Evolutionary conservation across 2,113 vertebrate species (phyloP).

Genomic region (Carassius gibelio): DNA sequence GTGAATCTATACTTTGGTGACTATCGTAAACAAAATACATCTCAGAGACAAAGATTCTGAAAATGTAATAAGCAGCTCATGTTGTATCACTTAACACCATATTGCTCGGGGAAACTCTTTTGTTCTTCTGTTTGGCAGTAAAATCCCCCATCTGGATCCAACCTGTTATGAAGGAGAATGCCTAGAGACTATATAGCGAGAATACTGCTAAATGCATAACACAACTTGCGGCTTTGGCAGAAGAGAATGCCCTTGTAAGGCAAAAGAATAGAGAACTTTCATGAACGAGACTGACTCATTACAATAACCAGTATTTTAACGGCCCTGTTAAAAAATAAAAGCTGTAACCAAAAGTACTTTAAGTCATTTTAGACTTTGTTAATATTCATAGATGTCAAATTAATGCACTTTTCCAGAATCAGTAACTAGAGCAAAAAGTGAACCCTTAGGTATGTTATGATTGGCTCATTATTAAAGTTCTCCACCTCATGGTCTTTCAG

Average conservation of each 20-base stretch:
- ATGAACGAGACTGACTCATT: background rate
- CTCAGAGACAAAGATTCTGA: background rate
- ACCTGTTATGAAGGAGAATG: background rate
- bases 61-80: background rate
- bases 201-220: conserved; percentile 2
- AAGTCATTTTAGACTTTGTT: background rate
- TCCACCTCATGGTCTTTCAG: background rate
- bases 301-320: background rate
- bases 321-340: background rate
- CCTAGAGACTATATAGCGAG: background rate
- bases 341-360: background rate
- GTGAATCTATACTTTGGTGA: background rate
- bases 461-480: conserved; percentile 14
- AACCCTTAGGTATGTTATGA: conserved; percentile 1
- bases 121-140: conserved; percentile 22
- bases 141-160: conserved; percentile 19
- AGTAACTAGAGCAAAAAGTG: conserved; percentile 2
- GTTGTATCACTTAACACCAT: conserved; percentile 12
- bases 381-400: conserved; percentile 15
- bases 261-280: conserved; percentile 2
- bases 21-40: background rate
- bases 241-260: background rate
- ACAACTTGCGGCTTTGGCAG: background rate
- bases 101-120: conserved; percentile 23
- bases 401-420: background rate